Evolutionary conservation across 2,888 invertebrate genomes (phyloP), one percentile per base, ranked within the genome.

Genomic region (Perdita meconis): DNA sequence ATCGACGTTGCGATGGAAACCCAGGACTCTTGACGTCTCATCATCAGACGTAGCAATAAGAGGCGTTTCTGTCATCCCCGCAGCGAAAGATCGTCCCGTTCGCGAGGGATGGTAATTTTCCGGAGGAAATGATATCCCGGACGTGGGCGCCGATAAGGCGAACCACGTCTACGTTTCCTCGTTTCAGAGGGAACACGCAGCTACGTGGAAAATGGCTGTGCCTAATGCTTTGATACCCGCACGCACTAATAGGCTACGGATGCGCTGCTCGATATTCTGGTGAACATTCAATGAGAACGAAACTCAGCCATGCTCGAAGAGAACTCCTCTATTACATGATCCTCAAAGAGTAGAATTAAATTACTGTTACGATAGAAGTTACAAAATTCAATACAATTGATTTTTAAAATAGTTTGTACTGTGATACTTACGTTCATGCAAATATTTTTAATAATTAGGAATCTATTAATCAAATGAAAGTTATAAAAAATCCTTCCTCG

Each of bases 121-220:
- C 77, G 76, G 74, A 80, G 84, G 84, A 84, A 84, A 84, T 84
- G 80, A 84, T 84, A 84, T 84, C 82, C 78, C 71, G 80, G 74
- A 71, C 78, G 81, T 65, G 38, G 56, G 42, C 56, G 61, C 71
- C 82, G 83, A 81, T 78, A 77, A 78, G 83, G 63, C 63, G 78
- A 65, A 56, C 70, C 68, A 51, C 38, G 77, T 74, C 67, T 64
- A 34, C 59, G 76, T 77, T 73, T 76, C 73, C 73, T 26, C 44
- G 50, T 61, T 61, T 50, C 56, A 19, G 13, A 16, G 12, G 19
- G 55, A 38, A 19, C 34, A 34, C 63, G 66, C 51, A 44, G 53
- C 12, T 64, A 63, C 61, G 56, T 22, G 30, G 71, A 30, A 38
- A 22, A 22, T 65, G 64, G 59, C 55, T 44, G 64, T n/a, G n/a